These are phyloP conservation scores for Penaeus indicus DNA, from an alignment of 1,140 invertebrate species.

Conservation along the genomic window DNA sequence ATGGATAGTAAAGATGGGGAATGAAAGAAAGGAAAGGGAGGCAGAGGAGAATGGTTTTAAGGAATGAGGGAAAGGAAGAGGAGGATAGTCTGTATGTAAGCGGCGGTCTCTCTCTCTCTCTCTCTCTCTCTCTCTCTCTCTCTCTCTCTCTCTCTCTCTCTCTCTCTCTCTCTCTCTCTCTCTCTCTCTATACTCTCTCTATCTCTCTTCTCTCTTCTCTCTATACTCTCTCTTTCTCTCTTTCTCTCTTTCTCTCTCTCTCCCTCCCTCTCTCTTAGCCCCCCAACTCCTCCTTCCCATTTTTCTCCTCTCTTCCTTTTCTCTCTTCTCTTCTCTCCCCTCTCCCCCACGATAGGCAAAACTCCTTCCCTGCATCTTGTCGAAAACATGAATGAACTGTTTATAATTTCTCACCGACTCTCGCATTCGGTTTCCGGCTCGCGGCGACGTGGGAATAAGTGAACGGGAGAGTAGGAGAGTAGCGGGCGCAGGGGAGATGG, in stretches of 20 bases:
- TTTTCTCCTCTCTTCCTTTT: not conserved
- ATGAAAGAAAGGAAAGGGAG: not conserved
- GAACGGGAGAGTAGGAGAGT: constrained; percentile 5
- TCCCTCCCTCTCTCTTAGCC: too few relatives aligned
- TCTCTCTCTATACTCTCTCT: too few relatives aligned
- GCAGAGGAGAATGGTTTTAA: too few relatives aligned
- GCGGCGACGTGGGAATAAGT: constrained; percentile 6
- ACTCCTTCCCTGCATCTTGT: not conserved
- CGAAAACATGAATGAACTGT: constrained; percentile 25
- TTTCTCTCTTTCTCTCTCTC: not conserved
- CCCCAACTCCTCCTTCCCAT: not conserved
- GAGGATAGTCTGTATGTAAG: too few relatives aligned
- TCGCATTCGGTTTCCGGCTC: constrained; percentile 24
- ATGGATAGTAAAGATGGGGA: not conserved
- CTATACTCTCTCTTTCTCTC: too few relatives aligned
- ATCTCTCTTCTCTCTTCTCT: too few relatives aligned
- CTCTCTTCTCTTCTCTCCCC: not conserved
- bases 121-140: too few relatives aligned
- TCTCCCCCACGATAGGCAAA: not conserved
- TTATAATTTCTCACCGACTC: constrained; percentile 27
- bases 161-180: too few relatives aligned
- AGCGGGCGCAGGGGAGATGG: not conserved
- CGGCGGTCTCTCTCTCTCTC: too few relatives aligned
- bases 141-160: too few relatives aligned
- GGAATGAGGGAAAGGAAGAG: too few relatives aligned